phyloP scores from a whole-genome alignment of 2,113 vertebrate genomes.

The Silurus asotus region DNA sequence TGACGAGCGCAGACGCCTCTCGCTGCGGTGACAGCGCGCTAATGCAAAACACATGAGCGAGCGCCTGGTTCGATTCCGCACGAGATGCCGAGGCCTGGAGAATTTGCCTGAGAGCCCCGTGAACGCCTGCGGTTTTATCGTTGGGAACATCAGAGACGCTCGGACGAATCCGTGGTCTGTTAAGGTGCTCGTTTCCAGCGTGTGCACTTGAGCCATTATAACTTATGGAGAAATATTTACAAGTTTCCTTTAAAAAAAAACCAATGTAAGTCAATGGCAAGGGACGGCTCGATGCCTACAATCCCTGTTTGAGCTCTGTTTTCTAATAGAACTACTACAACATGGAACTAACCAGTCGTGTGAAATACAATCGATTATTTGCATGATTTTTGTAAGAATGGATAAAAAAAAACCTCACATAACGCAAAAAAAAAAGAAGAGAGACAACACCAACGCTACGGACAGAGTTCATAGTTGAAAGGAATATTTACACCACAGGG shows the following conservation, averaged over 20 bases:
- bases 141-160: not conserved
- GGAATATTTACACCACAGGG: not conserved
- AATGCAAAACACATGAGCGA: conserved; percentile 24
- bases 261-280: not conserved
- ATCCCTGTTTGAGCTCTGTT: not conserved
- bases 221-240: not conserved
- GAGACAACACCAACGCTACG: not conserved
- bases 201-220: not conserved
- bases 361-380: no score
- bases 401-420: not conserved
- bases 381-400: not conserved
- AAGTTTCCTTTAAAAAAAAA: not conserved
- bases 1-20: not conserved
- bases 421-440: not conserved
- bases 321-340: not conserved
- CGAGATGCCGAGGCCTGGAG: not conserved
- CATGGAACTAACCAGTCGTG: not conserved
- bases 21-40: not conserved
- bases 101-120: not conserved
- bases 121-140: not conserved
- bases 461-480: not conserved
- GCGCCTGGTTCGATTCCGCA: not conserved
- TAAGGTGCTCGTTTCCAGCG: not conserved
- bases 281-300: not conserved
- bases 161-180: not conserved